Evolutionary conservation across 1,140 invertebrate species (phyloP), one percentile per base, ranked within the genome.

Genomic region (Cheumatopsyche charites): DNA sequence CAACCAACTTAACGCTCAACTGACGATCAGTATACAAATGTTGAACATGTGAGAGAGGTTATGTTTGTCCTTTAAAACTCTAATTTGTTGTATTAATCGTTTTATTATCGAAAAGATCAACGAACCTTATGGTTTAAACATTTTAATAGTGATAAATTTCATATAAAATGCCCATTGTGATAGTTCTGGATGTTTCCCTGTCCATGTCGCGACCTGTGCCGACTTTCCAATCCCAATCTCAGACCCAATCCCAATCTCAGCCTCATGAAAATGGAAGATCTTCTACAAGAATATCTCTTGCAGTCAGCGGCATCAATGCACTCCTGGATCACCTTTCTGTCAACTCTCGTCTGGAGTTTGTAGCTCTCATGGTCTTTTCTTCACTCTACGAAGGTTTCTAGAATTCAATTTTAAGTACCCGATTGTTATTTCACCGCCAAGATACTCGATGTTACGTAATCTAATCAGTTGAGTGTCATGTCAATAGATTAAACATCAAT

Each of bases 311-410:
- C 49, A 91, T 98, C 68, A 93, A 92, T 79, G 86, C 89, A 47
- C 87, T 98, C 71, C 82, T 98, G 36, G 93, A 98, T 84, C 92
- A 94, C 81, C 85, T 98, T 65, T 86, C 89, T 76, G 78, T 86
- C 0, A 90, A 95, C 79, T 92, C 90, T 11, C 96, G 94, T 84
- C 79, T 98, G 62, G 96, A 98, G 84, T 96, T 96, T 85, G 90
- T 94, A 9, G 87, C 95, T n/a, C 81, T 98, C 82, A 92, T 97
- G 0, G 86, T 90, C 0, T 97, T 93, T 80, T 94, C 93, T 2
- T 93, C 92, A 11, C 78, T 88, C 0, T 92, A 90, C 80, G 92
- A 96, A 79, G 78, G 83, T 47, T 17, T 41, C 63, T 66, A 42
- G n/a, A 19, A 66, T 68, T 19, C n/a, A 62, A 19, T 26, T 6